These are phyloP conservation scores for Eudemis profundana DNA, from an alignment of 2,888 invertebrate genomes.

Conservation along the genomic window DNA sequence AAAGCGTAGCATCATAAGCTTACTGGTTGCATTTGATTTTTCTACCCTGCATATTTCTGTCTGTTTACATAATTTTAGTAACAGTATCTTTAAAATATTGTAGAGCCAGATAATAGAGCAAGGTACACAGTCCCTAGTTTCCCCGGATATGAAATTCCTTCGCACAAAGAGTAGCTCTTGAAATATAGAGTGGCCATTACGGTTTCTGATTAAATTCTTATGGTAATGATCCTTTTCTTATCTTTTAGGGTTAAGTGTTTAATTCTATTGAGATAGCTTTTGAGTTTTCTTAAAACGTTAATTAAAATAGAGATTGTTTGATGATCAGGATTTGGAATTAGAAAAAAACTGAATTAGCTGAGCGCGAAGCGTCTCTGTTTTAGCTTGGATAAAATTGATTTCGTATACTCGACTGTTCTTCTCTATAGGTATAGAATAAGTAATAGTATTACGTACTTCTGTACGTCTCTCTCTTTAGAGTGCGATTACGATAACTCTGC, in stretches of 20 bases:
- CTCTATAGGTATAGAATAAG: no score
- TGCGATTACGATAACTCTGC: no score
- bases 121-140: slow-evolving; percentile 13
- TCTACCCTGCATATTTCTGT: slow-evolving; percentile 12
- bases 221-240: slow-evolving; percentile 46
- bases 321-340: no score
- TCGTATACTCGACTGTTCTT: no score
- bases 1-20: no score
- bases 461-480: no score
- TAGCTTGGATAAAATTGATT: no score
- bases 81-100: background rate
- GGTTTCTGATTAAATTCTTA: slow-evolving; percentile 52
- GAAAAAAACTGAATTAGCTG: no score
- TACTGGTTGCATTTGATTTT: slow-evolving; percentile 52
- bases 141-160: slow-evolving; percentile 58
- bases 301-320: background rate
- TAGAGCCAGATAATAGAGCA: background rate
- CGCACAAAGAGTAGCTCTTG: slow-evolving; percentile 56
- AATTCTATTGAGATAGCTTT: slow-evolving; percentile 35
- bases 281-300: slow-evolving; percentile 9
- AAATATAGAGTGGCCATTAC: slow-evolving; percentile 47
- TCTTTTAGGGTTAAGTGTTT: slow-evolving; percentile 38
- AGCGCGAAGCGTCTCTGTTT: no score
- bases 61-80: background rate
- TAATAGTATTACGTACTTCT: no score